These are phyloP conservation scores for Musca vetustissima DNA, from an alignment of 1,140 invertebrate species.

Conservation along the genomic window DNA sequence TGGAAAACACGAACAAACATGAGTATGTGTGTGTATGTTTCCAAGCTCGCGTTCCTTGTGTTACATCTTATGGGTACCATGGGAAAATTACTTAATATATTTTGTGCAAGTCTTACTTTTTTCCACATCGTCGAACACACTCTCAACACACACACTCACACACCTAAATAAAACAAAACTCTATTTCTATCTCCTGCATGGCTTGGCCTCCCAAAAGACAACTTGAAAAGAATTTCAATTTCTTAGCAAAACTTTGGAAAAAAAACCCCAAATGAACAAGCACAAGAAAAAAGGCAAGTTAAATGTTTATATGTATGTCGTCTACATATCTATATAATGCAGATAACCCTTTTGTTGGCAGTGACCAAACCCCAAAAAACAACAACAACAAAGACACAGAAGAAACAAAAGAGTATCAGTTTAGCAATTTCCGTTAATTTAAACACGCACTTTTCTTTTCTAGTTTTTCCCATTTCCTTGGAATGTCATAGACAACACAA, in stretches of 20 bases:
- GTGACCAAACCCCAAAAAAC: not conserved
- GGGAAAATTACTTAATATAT: constrained; percentile 17
- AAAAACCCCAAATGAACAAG: too few relatives aligned
- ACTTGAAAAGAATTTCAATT: not conserved
- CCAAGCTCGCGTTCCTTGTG: not conserved
- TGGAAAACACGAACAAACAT: constrained; percentile 6
- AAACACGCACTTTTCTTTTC: constrained; percentile 12
- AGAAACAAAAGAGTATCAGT: too few relatives aligned
- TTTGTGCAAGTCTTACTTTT: not conserved
- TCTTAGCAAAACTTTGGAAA: not conserved
- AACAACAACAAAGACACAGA: too few relatives aligned
- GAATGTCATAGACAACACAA: not conserved
- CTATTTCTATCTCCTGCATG: too few relatives aligned
- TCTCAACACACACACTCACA: not conserved
- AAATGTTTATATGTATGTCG: not conserved
- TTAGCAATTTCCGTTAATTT: constrained; percentile 14
- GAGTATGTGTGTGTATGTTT: not conserved
- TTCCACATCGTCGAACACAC: not conserved
- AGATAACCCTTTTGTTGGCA: not conserved
- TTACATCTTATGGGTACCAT: not conserved
- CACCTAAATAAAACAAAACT: not conserved
- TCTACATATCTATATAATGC: not conserved
- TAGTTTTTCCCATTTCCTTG: constrained; percentile 22
- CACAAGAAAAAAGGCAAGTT: not conserved
- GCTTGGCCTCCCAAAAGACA: not conserved